These are phyloP conservation scores for Corythornis madagascariensis DNA, from an alignment of 2,113 vertebrate genomes.

Conservation along the genomic window DNA sequence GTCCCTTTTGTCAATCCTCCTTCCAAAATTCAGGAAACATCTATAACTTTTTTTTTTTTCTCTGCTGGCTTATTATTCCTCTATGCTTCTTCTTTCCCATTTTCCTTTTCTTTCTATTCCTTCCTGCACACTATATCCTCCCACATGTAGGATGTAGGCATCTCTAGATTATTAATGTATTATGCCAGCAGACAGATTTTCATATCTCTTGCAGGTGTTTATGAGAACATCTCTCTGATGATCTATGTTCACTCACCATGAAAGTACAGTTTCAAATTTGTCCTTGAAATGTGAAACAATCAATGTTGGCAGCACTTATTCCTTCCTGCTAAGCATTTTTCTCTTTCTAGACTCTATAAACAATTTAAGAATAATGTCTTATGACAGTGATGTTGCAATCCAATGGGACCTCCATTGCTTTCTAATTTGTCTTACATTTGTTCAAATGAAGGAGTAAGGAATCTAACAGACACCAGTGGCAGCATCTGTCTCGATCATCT, in stretches of 20 bases:
- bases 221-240: conserved; percentile 4
- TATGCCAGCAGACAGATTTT: conserved; percentile 13
- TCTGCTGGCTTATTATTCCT: not conserved
- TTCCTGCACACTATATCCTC: not conserved
- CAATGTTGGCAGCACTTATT: conserved; percentile 50
- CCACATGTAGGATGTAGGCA: not conserved
- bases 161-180: not conserved
- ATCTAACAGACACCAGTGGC: not conserved
- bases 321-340: conserved; percentile 42
- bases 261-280: conserved; percentile 44
- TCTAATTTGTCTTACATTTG: conserved; percentile 56
- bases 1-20: not conserved
- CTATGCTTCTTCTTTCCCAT: not conserved
- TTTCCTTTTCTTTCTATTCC: not conserved
- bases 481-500: not conserved
- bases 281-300: conserved; percentile 62
- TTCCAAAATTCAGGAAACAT: not conserved
- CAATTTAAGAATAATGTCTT: conserved; percentile 54
- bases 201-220: not conserved
- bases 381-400: conserved; percentile 20
- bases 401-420: not conserved
- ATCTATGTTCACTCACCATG: not conserved
- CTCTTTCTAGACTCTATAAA: conserved; percentile 31
- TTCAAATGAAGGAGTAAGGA: conserved; percentile 9
- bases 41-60: not conserved